Evolutionary conservation across 2,113 vertebrate genomes (phyloP), one percentile per base, ranked within the genome.

Genomic region (Mus pahari): DNA sequence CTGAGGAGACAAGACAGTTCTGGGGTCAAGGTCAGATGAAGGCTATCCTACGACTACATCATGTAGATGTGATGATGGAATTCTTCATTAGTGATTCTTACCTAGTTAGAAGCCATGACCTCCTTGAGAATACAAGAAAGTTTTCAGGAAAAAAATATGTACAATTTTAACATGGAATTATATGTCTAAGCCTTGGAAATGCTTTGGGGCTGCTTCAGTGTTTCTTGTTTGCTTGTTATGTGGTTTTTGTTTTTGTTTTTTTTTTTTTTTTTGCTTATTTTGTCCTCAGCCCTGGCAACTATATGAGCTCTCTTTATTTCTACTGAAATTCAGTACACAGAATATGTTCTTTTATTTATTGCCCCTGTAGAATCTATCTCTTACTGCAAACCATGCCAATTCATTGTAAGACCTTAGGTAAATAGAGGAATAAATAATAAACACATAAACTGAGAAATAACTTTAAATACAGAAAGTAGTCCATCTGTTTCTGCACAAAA

Each of bases 391-490:
- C 73, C 16, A 50, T 36, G 17, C 12, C 39, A 88, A 28, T 10
- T 68, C n/a, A 26, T 73, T 78, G 62, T 89, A 79, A 74, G 66
- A 90, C 39, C 78, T 36, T 68, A 28, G 58, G 8, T 45, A 94
- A 36, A 39, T 42, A 39, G 50, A 68, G 24, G 42, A 33, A 60
- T 88, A 91, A 90, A 77, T n/a, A 74, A 50, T 86, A 96, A 91
- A 36, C 75, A 60, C 0, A 20, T 66, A 78, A 94, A 77, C 6
- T 89, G 22, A 75, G 60, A 93, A 95, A 83, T 50, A 87, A 50
- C 20, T 42, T 68, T 83, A 79, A 93, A 87, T 87, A 7, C 24
- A 87, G 60, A 95, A 64, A 94, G 20, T 39, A 84, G 20, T 36
- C 5, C 26, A 83, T 77, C 58, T 8, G 6, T 75, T 16, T 28